Evolutionary conservation across 1,140 invertebrate species (phyloP).

Genomic region (Monomorium pharaonis): DNA sequence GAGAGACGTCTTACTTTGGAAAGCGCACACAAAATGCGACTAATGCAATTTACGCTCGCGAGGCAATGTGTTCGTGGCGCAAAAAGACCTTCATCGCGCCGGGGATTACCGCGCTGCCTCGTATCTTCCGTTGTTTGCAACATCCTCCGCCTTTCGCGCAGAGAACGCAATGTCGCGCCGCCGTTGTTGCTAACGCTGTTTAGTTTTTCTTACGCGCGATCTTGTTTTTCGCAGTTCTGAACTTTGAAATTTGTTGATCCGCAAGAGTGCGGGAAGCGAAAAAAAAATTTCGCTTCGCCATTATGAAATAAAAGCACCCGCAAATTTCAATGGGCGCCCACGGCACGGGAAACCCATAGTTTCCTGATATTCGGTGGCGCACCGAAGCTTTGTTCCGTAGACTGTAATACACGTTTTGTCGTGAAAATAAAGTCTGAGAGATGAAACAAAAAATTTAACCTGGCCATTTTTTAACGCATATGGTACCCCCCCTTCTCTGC

Average conservation of each 20-base stretch:
- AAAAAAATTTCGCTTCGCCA: slow-evolving; percentile 29
- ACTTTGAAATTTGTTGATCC: not conserved
- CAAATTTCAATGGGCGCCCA: slow-evolving; percentile 50
- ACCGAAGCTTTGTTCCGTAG: slow-evolving; percentile 19
- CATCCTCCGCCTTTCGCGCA: not conserved
- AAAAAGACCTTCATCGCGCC: slow-evolving; percentile 45
- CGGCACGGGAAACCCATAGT: not conserved
- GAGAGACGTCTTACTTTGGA: slow-evolving; percentile 49
- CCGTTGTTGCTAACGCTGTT: slow-evolving; percentile 43
- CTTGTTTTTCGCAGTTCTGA: slow-evolving; percentile 15
- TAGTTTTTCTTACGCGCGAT: slow-evolving; percentile 35
- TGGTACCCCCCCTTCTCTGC: not conserved
- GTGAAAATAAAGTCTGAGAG: slow-evolving; percentile 27
- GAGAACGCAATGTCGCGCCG: not conserved
- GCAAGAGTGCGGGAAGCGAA: not conserved
- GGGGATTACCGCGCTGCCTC: slow-evolving; percentile 31
- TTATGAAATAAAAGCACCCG: slow-evolving; percentile 53
- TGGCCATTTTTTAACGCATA: slow-evolving; percentile 24
- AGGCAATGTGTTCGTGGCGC: slow-evolving; percentile 30
- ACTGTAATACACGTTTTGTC: slow-evolving; percentile 27
- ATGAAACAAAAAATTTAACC: slow-evolving; percentile 36
- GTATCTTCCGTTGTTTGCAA: slow-evolving; percentile 41
- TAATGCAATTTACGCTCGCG: slow-evolving; percentile 48
- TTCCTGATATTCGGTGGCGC: slow-evolving; percentile 28
- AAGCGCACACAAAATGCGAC: slow-evolving; percentile 40